Evolutionary conservation across 2,113 vertebrate species (phyloP), one percentile per base, ranked within the genome.

Genomic region (Chunga burmeisteri): DNA sequence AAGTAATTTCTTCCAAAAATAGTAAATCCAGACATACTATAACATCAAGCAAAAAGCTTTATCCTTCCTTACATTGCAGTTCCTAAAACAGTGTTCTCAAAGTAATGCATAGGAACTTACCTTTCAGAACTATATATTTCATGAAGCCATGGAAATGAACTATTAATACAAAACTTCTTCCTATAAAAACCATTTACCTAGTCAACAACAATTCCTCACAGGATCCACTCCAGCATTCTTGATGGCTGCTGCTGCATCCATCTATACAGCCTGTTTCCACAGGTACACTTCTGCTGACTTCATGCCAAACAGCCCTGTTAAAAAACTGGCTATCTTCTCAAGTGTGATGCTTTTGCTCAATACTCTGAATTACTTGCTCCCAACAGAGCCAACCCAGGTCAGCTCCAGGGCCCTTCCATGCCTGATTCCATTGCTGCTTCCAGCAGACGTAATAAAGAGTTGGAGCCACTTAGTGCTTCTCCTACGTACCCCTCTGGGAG

Each of bases 381-480:
- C 78, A 70, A 81, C 47, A 83, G 44, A 91, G 74, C 91, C 92
- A 96, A 30, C 17, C 10, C 38, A 91, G 93, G 73, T 88, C 81
- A 89, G 3, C 21, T 84, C 55, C 42, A 78, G 66, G 66, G 70
- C 22, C 36, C 44, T 88, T 90, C 67, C 58, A 70, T 68, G 71
- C 58, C 70, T 49, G 81, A 90, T 83, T 93, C 62, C 52, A 67
- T 8, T 63, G 52, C 10, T 84, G 66, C 55, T 75, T 94, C 77
- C 91, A 96, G 56, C 56, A 96, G 65, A 93, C 52, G 87, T 34
- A 96, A 86, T 88, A 86, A 77, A 53, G 78, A 94, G 40, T 61
- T 93, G 80, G 91, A 96, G 85, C 91, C 56, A 83, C 49, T 92
- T 78, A n/a, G 40, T 86, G 66, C 65, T 88, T 96, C 93, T 96